Evolutionary conservation across 2,797 vertebrate species (phyloP).

Genomic region (Silurus lanzhouensis): DNA sequence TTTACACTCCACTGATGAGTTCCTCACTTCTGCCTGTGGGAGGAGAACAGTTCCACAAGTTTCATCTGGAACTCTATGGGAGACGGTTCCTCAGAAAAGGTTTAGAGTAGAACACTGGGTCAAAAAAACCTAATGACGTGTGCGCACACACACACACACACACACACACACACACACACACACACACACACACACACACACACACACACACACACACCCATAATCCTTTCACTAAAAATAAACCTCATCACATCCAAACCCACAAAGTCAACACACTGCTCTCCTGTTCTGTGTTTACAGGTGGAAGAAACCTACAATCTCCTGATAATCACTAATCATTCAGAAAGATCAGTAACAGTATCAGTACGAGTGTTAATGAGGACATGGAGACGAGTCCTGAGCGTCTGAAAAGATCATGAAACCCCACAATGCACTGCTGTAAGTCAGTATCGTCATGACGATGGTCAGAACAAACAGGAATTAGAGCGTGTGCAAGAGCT

Average conservation of each 20-base stretch:
- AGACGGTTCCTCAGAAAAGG: neutral
- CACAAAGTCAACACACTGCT: conserved; percentile 51
- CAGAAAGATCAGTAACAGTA: neutral
- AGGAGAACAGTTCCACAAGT: neutral
- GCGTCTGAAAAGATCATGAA: neutral
- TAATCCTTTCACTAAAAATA: neutral
- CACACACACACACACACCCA: neutral
- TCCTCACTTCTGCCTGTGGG: neutral
- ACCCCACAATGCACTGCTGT: neutral
- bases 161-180: neutral
- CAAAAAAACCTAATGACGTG: too few species aligned
- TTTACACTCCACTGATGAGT: neutral
- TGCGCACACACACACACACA: neutral
- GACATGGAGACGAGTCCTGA: neutral
- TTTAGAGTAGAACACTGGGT: neutral
- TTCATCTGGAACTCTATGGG: neutral
- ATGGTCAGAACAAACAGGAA: neutral
- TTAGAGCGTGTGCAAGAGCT: neutral
- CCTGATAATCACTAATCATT: neutral
- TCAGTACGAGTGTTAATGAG: neutral
- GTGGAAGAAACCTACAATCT: neutral
- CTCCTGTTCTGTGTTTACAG: conserved; percentile 32
- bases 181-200: neutral
- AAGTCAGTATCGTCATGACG: neutral
- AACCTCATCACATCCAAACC: conserved; percentile 26